A percentile compares a stretch with the other conserved stretches of the same genome.
phyloP scores from a whole-genome alignment of 1,140 invertebrate genomes.

The Camponotus pennsylvanicus region DNA sequence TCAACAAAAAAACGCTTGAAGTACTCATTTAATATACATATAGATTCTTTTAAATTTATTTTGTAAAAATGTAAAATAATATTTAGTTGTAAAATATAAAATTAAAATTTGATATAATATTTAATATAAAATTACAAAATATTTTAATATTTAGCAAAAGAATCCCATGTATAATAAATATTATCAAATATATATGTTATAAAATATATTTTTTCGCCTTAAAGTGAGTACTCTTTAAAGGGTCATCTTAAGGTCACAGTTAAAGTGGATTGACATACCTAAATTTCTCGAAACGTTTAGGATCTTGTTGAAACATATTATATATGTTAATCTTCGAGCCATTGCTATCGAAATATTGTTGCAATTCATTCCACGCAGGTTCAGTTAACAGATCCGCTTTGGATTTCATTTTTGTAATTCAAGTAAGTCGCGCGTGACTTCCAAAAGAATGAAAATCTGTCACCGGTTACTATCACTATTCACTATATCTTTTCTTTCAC shows the following conservation, averaged over 20 bases:
- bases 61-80: not conserved
- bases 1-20: not conserved
- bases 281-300: conserved; percentile 92
- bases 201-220: not conserved
- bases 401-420: conserved; percentile 84
- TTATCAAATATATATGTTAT: not conserved
- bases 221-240: conserved; percentile 51
- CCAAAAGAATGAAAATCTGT: not conserved
- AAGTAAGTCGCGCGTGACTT: conserved; percentile 83
- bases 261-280: conserved; percentile 87
- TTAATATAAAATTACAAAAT: not conserved
- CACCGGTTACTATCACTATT: not conserved
- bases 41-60: not conserved
- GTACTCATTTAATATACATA: not conserved
- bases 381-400: conserved; percentile 88
- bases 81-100: not conserved
- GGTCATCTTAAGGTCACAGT: conserved; percentile 80
- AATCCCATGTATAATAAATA: not conserved
- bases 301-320: conserved; percentile 92
- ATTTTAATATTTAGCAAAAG: not conserved
- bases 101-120: not conserved
- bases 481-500: not conserved
- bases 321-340: conserved; percentile 91
- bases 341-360: conserved; percentile 90
- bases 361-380: conserved; percentile 90